Evolutionary conservation across 2,888 invertebrate species (phyloP).

Genomic region (Chorisops tibialis): DNA sequence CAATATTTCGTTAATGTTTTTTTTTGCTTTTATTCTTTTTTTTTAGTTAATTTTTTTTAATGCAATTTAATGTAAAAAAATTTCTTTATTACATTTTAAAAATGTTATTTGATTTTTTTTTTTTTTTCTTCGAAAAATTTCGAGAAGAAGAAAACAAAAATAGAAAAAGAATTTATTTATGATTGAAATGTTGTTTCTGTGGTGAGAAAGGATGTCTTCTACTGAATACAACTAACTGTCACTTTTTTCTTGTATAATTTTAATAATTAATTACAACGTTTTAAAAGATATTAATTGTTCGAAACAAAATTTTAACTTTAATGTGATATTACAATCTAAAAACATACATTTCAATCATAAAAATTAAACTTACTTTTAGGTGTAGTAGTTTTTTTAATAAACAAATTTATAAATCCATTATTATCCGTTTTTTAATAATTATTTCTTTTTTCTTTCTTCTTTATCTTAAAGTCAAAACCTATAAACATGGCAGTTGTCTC

Average conservation of each 20-base stretch:
- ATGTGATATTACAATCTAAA: slow-evolving; percentile 7
- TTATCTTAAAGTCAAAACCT: too few relatives aligned
- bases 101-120: slow-evolving; percentile 9
- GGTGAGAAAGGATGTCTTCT: slow-evolving; percentile 50
- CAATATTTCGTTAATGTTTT: slow-evolving; percentile 53
- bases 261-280: slow-evolving; percentile 18
- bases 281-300: slow-evolving; percentile 20
- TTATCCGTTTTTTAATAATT: too few relatives aligned
- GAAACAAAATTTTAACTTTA: slow-evolving; percentile 5
- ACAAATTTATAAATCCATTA: background rate
- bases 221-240: slow-evolving; percentile 2
- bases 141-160: background rate
- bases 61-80: too few relatives aligned
- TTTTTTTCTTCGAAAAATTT: slow-evolving; percentile 8
- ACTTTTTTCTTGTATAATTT: background rate
- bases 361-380: background rate
- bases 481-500: too few relatives aligned
- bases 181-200: slow-evolving; percentile 56
- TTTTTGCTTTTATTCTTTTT: slow-evolving; percentile 31
- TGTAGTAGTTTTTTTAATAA: background rate
- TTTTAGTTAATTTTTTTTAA: slow-evolving; percentile 27
- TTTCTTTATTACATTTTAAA: slow-evolving; percentile 5
- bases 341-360: slow-evolving; percentile 55
- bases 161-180: slow-evolving; percentile 41
- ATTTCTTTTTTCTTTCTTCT: too few relatives aligned